phyloP scores from a whole-genome alignment of 2,888 invertebrate genomes.

The Tenthredo amoena region DNA sequence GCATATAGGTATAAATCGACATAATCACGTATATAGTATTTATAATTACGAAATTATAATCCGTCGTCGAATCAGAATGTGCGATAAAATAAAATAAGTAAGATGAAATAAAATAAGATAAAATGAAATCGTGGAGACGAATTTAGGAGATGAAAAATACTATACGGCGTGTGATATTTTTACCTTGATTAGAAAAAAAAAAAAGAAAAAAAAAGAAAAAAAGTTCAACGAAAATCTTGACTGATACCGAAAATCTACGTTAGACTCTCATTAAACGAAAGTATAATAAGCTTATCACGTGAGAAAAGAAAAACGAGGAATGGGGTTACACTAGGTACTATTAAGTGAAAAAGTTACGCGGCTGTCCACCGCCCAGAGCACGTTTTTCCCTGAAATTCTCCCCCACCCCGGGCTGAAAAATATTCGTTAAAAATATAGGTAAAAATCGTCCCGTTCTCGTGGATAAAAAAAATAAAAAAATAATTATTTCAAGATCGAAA shows the following conservation, averaged over 20 bases:
- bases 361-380: constrained; percentile 47
- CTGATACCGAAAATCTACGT: neutral
- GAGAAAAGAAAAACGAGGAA: neutral
- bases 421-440: neutral
- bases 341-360: constrained; percentile 55
- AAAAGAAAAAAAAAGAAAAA: neutral
- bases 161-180: too few species aligned
- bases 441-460: neutral
- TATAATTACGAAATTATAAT: neutral
- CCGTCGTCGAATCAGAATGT: neutral
- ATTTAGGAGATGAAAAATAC: too few species aligned
- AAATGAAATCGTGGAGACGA: too few species aligned
- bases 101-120: too few species aligned
- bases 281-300: neutral
- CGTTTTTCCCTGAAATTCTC: constrained; percentile 51
- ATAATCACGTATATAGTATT: neutral
- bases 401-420: neutral
- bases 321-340: neutral
- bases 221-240: neutral
- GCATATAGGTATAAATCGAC: neutral
- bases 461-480: too few species aligned
- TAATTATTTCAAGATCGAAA: too few species aligned
- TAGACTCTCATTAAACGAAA: neutral
- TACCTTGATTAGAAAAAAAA: too few species aligned
- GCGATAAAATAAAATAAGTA: neutral